A percentile compares a stretch with the other conserved stretches of the same genome.
Evolutionary conservation across 2,888 invertebrate genomes (phyloP).

Genomic region (Drosophila cognata): DNA sequence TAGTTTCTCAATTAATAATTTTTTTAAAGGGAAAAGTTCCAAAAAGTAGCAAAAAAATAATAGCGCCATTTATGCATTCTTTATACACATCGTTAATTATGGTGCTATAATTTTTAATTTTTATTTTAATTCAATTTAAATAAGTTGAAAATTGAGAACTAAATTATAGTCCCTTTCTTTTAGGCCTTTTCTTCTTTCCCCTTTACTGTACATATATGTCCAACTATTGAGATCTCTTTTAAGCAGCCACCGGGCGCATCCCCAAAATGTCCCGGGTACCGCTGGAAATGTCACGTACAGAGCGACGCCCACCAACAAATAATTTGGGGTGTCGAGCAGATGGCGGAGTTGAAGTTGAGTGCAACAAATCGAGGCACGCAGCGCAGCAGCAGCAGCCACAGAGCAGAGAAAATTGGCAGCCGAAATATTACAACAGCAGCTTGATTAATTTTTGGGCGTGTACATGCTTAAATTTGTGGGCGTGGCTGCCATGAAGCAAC

Average conservation of each 20-base stretch:
- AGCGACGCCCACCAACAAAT: conserved; percentile 34
- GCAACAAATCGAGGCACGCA: conserved; percentile 53
- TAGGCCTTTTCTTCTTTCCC: neutral
- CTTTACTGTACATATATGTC: neutral
- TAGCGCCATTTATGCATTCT: neutral
- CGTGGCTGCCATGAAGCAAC: conserved; percentile 63
- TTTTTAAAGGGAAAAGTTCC: neutral
- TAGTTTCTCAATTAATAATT: too few species aligned
- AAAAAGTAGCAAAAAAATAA: neutral
- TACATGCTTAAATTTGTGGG: conserved; percentile 71
- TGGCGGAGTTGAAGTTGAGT: conserved; percentile 33
- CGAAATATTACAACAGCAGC: conserved; percentile 72
- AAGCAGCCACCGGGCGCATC: conserved; percentile 24
- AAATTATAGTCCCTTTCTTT: neutral
- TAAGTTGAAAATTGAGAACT: neutral
- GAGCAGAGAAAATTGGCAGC: conserved; percentile 9
- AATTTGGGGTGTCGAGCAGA: conserved; percentile 30
- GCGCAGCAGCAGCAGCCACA: conserved; percentile 11
- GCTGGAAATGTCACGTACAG: conserved; percentile 59
- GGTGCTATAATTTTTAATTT: neutral
- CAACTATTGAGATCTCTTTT: conserved; percentile 11
- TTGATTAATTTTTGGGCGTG: conserved; percentile 79
- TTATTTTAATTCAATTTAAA: neutral
- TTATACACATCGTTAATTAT: neutral
- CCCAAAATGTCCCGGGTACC: conserved; percentile 7